phyloP scores from a whole-genome alignment of 2,888 invertebrate genomes.

The Ypsolopha scabrella region DNA sequence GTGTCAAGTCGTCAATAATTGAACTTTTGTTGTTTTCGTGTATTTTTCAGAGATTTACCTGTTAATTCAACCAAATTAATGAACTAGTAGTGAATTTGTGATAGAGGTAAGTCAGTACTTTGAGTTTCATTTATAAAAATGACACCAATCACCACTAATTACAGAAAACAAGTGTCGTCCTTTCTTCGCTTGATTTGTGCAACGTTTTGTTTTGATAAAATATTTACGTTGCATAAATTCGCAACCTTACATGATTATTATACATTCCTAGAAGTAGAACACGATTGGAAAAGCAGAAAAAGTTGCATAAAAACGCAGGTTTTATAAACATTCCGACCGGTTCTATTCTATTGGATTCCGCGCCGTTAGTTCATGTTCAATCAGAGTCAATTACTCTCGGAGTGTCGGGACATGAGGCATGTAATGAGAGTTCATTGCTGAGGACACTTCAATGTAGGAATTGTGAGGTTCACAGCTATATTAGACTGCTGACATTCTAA shows the following conservation, averaged over 20 bases:
- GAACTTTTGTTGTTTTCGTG: slow-evolving; percentile 3
- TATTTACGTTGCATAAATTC: neutral
- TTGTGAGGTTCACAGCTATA: neutral
- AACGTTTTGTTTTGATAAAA: slow-evolving; percentile 5
- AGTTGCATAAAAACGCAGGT: neutral
- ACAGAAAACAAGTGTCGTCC: neutral
- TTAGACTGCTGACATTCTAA: too few species aligned
- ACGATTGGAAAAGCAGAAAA: neutral
- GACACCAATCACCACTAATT: neutral
- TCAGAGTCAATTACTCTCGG: neutral
- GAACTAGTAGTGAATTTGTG: neutral
- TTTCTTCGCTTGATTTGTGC: neutral
- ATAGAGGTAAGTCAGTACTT: neutral
- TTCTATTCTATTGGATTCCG: neutral
- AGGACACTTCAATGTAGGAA: neutral
- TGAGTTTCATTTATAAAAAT: neutral
- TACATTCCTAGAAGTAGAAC: neutral
- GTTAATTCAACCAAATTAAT: neutral
- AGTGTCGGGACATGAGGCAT: neutral
- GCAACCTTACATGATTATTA: neutral
- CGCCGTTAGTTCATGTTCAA: neutral
- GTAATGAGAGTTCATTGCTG: slow-evolving; percentile 2
- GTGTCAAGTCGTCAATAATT: neutral
- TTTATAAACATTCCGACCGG: neutral
- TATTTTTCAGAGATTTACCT: neutral